phyloP scores from a whole-genome alignment of 1,140 invertebrate genomes.

The Caerostris extrusa region DNA sequence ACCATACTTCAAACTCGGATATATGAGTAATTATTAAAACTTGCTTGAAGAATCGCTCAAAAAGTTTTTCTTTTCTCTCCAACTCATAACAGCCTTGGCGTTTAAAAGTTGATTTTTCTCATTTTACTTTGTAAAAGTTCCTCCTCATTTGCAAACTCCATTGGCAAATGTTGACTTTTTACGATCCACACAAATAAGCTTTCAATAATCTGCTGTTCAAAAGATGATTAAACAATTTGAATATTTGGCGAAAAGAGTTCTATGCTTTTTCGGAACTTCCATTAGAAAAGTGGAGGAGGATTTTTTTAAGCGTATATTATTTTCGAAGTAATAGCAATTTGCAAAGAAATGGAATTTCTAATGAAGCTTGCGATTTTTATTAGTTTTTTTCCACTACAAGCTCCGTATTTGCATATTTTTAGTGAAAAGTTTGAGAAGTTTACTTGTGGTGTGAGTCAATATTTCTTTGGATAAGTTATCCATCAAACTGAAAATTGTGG shows the following conservation, averaged over 20 bases:
- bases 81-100: too few species aligned
- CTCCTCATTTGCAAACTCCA: too few species aligned
- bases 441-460: constrained; percentile 14
- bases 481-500: too few species aligned
- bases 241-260: constrained; percentile 46
- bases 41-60: too few species aligned
- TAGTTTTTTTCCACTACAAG: background rate
- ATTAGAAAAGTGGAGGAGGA: constrained; percentile 18
- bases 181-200: constrained; percentile 52
- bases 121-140: too few species aligned
- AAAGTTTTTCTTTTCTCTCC: too few species aligned
- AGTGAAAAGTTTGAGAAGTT: background rate
- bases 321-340: constrained; percentile 63
- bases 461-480: background rate
- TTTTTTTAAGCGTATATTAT: constrained; percentile 59
- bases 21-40: too few species aligned
- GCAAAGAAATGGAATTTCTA: constrained; percentile 57
- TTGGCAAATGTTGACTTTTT: background rate
- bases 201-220: constrained; percentile 48
- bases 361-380: constrained; percentile 50
- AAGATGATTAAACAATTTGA: constrained; percentile 73
- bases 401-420: constrained; percentile 59
- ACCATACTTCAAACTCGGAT: too few species aligned
- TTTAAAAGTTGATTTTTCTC: too few species aligned
- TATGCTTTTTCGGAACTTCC: constrained; percentile 41